A percentile compares a stretch with the other conserved stretches of the same genome.
These are phyloP conservation scores for Mylabris sibirica DNA, from an alignment of 2,888 invertebrate genomes.

Conservation along the genomic window DNA sequence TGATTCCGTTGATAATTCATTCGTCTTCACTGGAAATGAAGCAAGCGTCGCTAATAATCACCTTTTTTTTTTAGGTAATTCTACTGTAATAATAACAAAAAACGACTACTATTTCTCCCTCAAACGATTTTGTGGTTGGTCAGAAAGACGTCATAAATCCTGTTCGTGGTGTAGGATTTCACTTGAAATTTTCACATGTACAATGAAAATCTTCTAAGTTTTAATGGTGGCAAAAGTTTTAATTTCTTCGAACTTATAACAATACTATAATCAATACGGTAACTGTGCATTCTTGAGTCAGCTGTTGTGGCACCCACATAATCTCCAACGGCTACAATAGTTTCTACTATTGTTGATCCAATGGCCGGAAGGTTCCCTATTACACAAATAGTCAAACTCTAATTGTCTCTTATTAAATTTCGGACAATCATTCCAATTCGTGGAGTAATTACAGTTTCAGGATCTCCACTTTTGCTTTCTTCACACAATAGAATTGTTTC, in stretches of 20 bases:
- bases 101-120: no score
- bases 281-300: not conserved
- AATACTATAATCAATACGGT: not conserved
- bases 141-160: no score
- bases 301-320: not conserved
- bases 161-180: no score
- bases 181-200: no score
- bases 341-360: not conserved
- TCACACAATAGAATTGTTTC: not conserved
- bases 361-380: not conserved
- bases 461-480: not conserved
- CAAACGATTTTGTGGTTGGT: no score
- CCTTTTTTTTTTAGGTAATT: no score
- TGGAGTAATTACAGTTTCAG: not conserved
- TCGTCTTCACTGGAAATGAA: no score
- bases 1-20: no score
- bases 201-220: no score
- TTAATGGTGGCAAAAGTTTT: no score
- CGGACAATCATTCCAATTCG: not conserved
- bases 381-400: not conserved
- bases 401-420: conserved; percentile 4
- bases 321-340: not conserved
- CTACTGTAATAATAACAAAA: no score
- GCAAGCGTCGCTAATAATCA: no score
- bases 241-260: not conserved